These are phyloP conservation scores for Drosophila mayaguana DNA, from an alignment of 2,888 invertebrate genomes.

Conservation along the genomic window DNA sequence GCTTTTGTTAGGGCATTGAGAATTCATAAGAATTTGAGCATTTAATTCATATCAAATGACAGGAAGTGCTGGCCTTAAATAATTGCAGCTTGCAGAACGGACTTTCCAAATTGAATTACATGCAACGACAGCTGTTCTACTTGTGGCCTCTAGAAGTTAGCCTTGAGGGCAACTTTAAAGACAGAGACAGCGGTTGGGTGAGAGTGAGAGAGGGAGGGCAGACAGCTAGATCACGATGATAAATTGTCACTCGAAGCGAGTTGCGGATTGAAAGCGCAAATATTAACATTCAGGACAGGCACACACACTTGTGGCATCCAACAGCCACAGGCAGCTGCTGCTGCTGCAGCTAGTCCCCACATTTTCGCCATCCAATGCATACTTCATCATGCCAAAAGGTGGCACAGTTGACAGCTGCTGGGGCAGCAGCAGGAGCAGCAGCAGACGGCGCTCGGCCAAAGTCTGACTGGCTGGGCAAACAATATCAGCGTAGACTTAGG, in stretches of 20 bases:
- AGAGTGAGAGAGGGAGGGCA: neutral
- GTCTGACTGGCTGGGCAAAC: conserved; percentile 33
- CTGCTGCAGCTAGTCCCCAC: neutral
- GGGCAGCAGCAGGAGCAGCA: conserved; percentile 6
- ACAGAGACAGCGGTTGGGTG: neutral
- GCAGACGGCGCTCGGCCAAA: neutral
- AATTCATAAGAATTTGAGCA: conserved; percentile 67
- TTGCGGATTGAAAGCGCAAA: conserved; percentile 72
- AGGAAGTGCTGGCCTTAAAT: conserved; percentile 68
- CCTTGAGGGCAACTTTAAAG: conserved; percentile 41
- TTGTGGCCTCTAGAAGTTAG: conserved; percentile 27
- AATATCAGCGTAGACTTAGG: conserved; percentile 25
- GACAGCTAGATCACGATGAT: conserved; percentile 44
- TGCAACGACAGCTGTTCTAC: conserved; percentile 19
- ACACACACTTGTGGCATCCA: conserved; percentile 65
- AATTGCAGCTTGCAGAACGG: conserved; percentile 54
- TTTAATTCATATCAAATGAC: conserved; percentile 74
- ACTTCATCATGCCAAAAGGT: conserved; percentile 26
- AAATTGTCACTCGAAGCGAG: conserved; percentile 56
- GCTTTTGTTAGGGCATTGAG: conserved; percentile 46
- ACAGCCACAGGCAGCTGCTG: conserved; percentile 22
- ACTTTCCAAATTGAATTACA: conserved; percentile 43
- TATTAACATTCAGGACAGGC: conserved; percentile 72
- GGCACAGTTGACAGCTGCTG: conserved; percentile 17
- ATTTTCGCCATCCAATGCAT: conserved; percentile 12